Conservation (phyloP, 2,888 invertebrate species). For the Pachycephus smyrnensis region DNA sequence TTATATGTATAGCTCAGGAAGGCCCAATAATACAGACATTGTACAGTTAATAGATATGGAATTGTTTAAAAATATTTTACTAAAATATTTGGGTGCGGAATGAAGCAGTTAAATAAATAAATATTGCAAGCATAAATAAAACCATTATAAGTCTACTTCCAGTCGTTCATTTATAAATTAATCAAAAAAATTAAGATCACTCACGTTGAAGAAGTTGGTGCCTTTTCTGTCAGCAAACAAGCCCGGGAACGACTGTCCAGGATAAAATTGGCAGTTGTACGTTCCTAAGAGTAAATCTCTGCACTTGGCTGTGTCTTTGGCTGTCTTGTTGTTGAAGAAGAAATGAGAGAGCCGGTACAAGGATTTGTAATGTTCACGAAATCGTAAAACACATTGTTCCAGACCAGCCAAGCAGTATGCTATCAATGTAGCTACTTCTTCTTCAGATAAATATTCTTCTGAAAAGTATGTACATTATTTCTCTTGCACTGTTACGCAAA, state of each 20-base stretch:
- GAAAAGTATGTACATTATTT: slow-evolving; percentile 27
- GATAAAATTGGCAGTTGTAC: slow-evolving; percentile 73
- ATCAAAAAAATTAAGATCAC: slow-evolving; percentile 43
- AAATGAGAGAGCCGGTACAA: slow-evolving; percentile 88
- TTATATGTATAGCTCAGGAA: slow-evolving; percentile 25
- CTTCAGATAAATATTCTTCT: slow-evolving; percentile 67
- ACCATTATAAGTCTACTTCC: slow-evolving; percentile 25
- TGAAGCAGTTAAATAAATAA: neutral
- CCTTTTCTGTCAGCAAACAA: slow-evolving; percentile 87
- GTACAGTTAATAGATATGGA: slow-evolving; percentile 21
- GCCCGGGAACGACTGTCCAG: slow-evolving; percentile 79
- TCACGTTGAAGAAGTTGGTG: slow-evolving; percentile 89
- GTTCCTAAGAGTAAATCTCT: slow-evolving; percentile 79
- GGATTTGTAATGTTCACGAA: slow-evolving; percentile 94
- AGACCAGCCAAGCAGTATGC: slow-evolving; percentile 80
- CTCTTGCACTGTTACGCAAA: neutral
- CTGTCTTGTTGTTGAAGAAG: slow-evolving; percentile 79
- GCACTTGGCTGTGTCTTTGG: slow-evolving; percentile 77
- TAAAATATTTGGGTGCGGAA: slow-evolving; percentile 6
- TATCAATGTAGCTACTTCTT: slow-evolving; percentile 74
- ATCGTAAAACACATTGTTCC: slow-evolving; percentile 86
- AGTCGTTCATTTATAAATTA: slow-evolving; percentile 1
- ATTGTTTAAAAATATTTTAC: slow-evolving; percentile 24
- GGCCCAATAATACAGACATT: slow-evolving; percentile 25
- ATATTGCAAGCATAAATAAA: neutral